phyloP scores from a whole-genome alignment of 2,113 vertebrate species.

The Cardinalis cardinalis region DNA sequence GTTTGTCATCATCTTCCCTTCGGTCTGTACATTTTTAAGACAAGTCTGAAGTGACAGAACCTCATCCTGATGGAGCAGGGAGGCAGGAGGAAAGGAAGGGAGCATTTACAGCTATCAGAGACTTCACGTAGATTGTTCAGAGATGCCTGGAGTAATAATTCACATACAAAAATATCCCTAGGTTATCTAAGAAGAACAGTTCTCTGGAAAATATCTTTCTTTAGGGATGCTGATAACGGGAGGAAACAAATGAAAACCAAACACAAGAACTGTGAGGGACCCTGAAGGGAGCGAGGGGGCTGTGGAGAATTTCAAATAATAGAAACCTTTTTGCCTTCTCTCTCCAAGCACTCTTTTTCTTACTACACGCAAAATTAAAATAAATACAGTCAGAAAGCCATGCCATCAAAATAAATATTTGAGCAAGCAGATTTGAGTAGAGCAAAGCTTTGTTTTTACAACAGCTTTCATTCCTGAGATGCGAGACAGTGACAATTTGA shows the following conservation, averaged over 20 bases:
- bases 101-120: constrained; percentile 25
- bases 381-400: constrained; percentile 13
- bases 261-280: background rate
- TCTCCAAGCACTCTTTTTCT: background rate
- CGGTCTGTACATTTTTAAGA: background rate
- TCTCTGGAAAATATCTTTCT: background rate
- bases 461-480: background rate
- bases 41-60: background rate
- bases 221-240: background rate
- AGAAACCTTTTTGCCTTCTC: background rate
- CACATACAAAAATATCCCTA: constrained; percentile 13
- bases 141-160: constrained; percentile 9
- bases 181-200: constrained; percentile 19
- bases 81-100: background rate
- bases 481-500: background rate
- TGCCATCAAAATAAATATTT: constrained; percentile 44
- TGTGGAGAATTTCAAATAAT: background rate
- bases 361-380: background rate
- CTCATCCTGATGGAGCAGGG: background rate
- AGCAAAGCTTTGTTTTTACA: background rate
- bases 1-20: background rate
- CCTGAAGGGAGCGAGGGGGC: background rate
- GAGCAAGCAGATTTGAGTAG: background rate
- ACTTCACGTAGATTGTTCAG: background rate
- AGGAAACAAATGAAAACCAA: constrained; percentile 52